Evolutionary conservation across 2,113 vertebrate species (phyloP).

Genomic region (Calonectris borealis): DNA sequence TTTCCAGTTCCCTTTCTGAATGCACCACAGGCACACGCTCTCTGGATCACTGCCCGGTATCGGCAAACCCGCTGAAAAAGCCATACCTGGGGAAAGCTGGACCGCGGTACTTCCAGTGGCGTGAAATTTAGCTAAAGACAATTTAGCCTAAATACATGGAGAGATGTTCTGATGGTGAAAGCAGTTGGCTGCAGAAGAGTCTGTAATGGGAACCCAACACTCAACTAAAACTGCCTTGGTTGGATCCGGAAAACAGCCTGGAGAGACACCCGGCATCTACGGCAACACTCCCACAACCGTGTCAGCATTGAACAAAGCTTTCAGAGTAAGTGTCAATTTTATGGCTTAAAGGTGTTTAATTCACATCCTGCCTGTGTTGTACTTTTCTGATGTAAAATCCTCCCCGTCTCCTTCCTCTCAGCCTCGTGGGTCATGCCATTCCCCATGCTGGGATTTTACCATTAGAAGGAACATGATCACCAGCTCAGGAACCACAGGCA

Average conservation of each 20-base stretch:
- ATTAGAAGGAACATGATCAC: not conserved
- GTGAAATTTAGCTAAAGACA: not conserved
- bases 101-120: not conserved
- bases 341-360: not conserved
- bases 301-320: not conserved
- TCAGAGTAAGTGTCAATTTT: fast-evolving
- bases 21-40: not conserved
- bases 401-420: not conserved
- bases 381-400: not conserved
- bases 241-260: not conserved
- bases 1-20: not conserved
- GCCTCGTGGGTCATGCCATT: fast-evolving
- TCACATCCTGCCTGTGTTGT: not conserved
- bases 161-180: not conserved
- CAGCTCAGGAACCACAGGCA: not conserved
- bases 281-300: not conserved
- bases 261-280: not conserved
- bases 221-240: not conserved
- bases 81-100: not conserved
- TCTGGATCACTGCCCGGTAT: not conserved
- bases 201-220: not conserved
- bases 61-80: not conserved
- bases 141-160: not conserved
- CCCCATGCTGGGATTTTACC: not conserved
- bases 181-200: not conserved